phyloP scores from a whole-genome alignment of 2,113 vertebrate species.

The Semnornis frantzii region DNA sequence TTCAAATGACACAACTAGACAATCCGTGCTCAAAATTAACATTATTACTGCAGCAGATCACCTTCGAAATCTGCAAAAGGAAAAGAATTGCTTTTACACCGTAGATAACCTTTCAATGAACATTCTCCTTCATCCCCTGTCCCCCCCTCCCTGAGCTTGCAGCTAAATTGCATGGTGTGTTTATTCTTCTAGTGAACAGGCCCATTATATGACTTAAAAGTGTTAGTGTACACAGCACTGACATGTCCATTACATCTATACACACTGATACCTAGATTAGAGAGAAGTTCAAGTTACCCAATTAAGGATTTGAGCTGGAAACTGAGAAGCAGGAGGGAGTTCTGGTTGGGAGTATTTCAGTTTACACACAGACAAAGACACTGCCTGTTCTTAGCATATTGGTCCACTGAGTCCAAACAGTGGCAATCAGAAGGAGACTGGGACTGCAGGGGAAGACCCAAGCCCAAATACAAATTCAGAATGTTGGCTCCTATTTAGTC shows the following conservation, averaged over 20 bases:
- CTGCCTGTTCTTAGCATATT: not conserved
- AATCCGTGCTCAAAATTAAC: not conserved
- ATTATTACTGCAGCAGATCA: not conserved
- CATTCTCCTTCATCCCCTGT: not conserved
- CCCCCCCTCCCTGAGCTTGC: not conserved
- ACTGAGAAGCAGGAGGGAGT: not conserved
- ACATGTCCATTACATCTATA: slow-evolving; percentile 6
- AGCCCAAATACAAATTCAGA: not conserved
- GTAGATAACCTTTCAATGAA: not conserved
- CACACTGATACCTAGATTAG: not conserved
- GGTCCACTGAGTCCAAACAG: not conserved
- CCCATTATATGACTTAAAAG: slow-evolving; percentile 31
- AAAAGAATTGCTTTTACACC: not conserved
- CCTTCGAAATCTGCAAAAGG: not conserved
- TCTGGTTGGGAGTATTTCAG: not conserved
- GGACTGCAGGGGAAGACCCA: not conserved
- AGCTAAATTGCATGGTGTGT: not conserved
- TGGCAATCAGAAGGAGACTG: not conserved
- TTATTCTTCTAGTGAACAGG: slow-evolving; percentile 39
- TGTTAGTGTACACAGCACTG: not conserved
- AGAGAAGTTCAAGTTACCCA: slow-evolving; percentile 30
- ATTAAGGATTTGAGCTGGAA: slow-evolving; percentile 24
- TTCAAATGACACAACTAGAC: not conserved
- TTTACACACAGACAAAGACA: not conserved
- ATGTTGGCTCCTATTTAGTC: not conserved